Evolutionary conservation across 2,797 vertebrate genomes (phyloP).

Genomic region (Antennarius maculatus): DNA sequence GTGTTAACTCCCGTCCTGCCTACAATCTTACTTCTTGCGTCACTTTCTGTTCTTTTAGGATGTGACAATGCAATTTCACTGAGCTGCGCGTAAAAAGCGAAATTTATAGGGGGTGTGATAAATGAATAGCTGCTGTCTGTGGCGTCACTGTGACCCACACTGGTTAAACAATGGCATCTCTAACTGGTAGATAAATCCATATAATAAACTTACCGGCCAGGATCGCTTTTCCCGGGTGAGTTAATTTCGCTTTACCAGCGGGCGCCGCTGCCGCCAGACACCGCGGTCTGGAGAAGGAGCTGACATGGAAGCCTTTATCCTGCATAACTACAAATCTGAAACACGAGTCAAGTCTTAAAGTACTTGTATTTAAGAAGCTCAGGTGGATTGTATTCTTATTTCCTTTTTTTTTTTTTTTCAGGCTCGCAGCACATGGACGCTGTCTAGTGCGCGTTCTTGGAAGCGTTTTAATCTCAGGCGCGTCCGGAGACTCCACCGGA

Average conservation of each 20-base stretch:
- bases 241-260: constrained; percentile 88
- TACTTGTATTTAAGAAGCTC: not conserved
- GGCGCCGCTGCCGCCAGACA: constrained; percentile 86
- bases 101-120: not conserved
- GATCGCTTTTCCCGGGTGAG: constrained; percentile 95
- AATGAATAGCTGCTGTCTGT: not conserved
- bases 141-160: no score
- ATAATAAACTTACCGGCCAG: constrained; percentile 85
- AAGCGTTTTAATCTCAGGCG: constrained; percentile 35
- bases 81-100: not conserved
- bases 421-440: constrained; percentile 46
- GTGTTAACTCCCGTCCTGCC: no score
- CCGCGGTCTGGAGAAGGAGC: constrained; percentile 66
- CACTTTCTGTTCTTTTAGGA: no score
- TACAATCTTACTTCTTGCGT: no score
- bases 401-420: not conserved
- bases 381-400: not conserved
- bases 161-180: no score
- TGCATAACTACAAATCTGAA: constrained; percentile 63
- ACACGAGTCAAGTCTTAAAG: not conserved
- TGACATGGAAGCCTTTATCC: constrained; percentile 52
- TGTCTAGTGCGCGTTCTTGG: constrained; percentile 37
- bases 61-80: not conserved
- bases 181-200: no score
- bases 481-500: constrained; percentile 27